Conservation (phyloP, 2,113 vertebrate species). For the Anser brachyrhynchus region DNA sequence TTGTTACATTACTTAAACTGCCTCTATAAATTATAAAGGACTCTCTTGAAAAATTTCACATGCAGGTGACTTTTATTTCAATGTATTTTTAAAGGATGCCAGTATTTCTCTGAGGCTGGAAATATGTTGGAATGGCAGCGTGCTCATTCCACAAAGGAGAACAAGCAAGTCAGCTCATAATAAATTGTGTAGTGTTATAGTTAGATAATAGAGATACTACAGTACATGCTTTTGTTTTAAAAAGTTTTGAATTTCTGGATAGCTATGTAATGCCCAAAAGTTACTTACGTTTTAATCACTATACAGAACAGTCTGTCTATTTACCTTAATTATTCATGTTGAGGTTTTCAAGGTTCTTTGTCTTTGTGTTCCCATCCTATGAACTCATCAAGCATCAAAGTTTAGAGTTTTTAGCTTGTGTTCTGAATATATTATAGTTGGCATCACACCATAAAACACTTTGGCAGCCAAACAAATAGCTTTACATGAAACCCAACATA, state of each 20-base stretch:
- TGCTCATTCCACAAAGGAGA: background rate
- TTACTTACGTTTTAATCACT: slow-evolving; percentile 34
- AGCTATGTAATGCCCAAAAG: slow-evolving; percentile 5
- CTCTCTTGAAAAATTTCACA: background rate
- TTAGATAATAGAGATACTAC: slow-evolving; percentile 1
- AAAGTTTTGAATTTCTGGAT: slow-evolving; percentile 55
- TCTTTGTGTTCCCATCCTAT: slow-evolving; percentile 30
- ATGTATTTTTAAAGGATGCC: background rate
- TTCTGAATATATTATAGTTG: slow-evolving; percentile 54
- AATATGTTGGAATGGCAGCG: background rate
- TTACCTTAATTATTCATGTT: slow-evolving; percentile 27
- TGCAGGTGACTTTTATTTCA: background rate
- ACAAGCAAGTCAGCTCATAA: background rate
- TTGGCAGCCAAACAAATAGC: slow-evolving; percentile 70
- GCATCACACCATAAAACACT: slow-evolving; percentile 66
- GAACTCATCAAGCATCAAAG: slow-evolving; percentile 54
- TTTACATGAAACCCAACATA: slow-evolving; percentile 52
- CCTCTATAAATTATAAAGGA: background rate
- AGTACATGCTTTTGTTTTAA: slow-evolving; percentile 28
- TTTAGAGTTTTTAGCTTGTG: background rate
- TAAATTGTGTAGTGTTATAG: background rate
- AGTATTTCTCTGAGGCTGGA: background rate
- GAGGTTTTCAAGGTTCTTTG: slow-evolving; percentile 50
- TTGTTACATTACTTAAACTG: background rate
- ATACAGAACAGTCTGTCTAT: background rate